phyloP scores from a whole-genome alignment of 2,797 vertebrate genomes.

The Chrosomus eos region DNA sequence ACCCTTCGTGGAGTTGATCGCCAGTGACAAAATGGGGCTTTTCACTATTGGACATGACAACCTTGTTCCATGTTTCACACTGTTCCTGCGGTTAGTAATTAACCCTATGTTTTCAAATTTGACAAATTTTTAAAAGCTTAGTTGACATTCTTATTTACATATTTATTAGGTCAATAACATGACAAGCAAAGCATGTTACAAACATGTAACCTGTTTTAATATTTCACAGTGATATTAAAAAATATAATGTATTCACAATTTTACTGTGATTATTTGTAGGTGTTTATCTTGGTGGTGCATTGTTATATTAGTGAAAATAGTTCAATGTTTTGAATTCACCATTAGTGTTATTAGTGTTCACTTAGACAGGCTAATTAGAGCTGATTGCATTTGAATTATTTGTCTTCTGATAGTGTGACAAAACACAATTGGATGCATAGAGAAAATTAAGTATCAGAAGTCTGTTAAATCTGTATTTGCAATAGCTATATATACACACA shows the following conservation, averaged over 20 bases:
- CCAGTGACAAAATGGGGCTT: not conserved
- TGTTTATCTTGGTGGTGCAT: not conserved
- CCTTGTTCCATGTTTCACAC: not conserved
- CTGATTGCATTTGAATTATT: too few relatives aligned
- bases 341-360: too few relatives aligned
- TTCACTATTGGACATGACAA: not conserved
- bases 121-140: too few relatives aligned
- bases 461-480: not conserved
- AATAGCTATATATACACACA: too few relatives aligned
- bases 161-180: not conserved
- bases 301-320: not conserved
- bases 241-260: not conserved
- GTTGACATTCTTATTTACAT: not conserved
- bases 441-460: not conserved
- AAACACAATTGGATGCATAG: not conserved
- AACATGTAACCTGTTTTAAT: not conserved
- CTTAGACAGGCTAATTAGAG: too few relatives aligned
- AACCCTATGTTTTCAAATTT: not conserved
- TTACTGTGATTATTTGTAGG: not conserved
- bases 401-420: not conserved
- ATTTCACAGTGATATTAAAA: not conserved
- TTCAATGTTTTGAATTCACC: not conserved
- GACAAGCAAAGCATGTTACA: not conserved
- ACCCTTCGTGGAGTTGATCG: not conserved
- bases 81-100: not conserved